Base-by-base conservation (phyloP, 2,113 vertebrate species). In the Pongo pygmaeus region DNA sequence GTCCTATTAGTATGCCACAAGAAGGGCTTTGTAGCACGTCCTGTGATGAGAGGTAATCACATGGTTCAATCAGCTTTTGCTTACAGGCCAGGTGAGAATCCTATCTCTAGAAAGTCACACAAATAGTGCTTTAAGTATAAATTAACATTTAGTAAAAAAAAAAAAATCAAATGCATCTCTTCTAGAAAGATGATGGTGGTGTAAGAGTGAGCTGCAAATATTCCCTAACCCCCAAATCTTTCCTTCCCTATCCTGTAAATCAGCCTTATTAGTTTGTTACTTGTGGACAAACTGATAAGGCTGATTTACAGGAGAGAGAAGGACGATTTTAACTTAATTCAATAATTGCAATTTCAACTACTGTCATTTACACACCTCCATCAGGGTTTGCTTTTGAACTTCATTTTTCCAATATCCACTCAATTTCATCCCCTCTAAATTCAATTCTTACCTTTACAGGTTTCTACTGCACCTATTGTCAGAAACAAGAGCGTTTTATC, bases 131-230 rank as follows among this genome's bases (percentile, higher is more conserved):
- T 95, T 59, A 96, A 91, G 17, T 12, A 4, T 43, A 80, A 84
- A 12, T 48, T 81, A 70, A 84, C 18, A 27, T 95, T 89, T 64
- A 90, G 5, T 61, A 48, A 92, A 78, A 77, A n/a, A 74, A 84
- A 10, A 38, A 93, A 81, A 79, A 35, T 89, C 5, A 74, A 79
- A 83, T 79, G 9, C 27, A 79, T 64, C 17, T 79, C 40, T 79
- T 43, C 11, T 79, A 55, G 22, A n/a, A 94, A 72, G 27, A 27
- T 84, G 27, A 86, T 22, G 1, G 2, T 48, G 6, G 0, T 43
- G 6, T 80, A 69, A 84, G 59, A 50, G 1, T 74, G 14, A 85
- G 74, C 0, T 30, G 83, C 13, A 79, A 13, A 61, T 87, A 79
- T 55, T n/a, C 10, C 9, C 23, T 55, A 40, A 64, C 55, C 22